phyloP scores from a whole-genome alignment of 2,888 invertebrate genomes.

The Eupithecia centaureata region DNA sequence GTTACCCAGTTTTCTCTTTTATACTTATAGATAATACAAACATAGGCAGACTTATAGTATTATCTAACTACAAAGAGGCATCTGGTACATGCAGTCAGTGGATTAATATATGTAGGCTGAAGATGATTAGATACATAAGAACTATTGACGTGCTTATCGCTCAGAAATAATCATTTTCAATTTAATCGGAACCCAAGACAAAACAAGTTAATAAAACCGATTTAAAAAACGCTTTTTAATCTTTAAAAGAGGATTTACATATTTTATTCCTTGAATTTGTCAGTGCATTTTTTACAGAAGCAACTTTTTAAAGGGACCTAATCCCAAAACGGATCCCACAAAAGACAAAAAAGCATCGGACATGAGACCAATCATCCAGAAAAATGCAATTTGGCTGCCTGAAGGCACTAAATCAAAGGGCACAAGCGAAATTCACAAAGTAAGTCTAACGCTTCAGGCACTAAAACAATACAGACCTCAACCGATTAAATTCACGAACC shows the following conservation, averaged over 20 bases:
- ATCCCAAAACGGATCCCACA: neutral
- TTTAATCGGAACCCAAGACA: neutral
- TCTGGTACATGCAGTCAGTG: too few species aligned
- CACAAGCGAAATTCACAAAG: conserved; percentile 34
- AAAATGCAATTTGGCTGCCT: conserved; percentile 32
- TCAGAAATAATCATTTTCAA: neutral
- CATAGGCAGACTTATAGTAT: too few species aligned
- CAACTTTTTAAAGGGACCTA: neutral
- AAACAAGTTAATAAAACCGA: too few species aligned
- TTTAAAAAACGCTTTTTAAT: too few species aligned
- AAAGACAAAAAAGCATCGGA: conserved; percentile 8
- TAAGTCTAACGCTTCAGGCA: conserved; percentile 28
- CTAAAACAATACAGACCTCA: conserved; percentile 19
- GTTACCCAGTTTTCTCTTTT: too few species aligned
- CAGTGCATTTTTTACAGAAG: neutral
- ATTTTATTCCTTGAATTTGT: neutral
- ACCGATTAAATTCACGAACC: conserved; percentile 1
- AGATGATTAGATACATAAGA: too few species aligned
- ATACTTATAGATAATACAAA: too few species aligned
- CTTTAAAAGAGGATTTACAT: neutral
- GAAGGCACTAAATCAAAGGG: conserved; percentile 31
- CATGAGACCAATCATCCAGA: conserved; percentile 25
- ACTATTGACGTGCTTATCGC: too few species aligned
- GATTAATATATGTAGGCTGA: too few species aligned
- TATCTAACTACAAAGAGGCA: neutral